These are phyloP conservation scores for Colletes gigas DNA, from an alignment of 1,140 invertebrate species.

Conservation along the genomic window DNA sequence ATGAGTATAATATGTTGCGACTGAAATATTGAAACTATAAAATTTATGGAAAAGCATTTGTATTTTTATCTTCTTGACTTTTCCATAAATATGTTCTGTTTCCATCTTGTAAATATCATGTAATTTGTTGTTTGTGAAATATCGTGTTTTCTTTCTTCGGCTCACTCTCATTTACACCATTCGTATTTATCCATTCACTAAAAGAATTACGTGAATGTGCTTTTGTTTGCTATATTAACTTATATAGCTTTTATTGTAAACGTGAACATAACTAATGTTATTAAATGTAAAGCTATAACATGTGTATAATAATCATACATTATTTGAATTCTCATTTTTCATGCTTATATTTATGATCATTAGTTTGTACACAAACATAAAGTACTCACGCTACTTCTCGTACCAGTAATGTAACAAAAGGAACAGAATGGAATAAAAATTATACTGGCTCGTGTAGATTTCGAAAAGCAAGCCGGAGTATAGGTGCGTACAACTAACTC, in stretches of 20 bases:
- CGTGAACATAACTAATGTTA: conserved; percentile 15
- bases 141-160: conserved; percentile 1
- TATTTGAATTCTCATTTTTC: conserved; percentile 31
- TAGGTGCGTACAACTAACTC: conserved; percentile 75
- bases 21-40: conserved; percentile 4
- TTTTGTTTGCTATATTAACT: conserved; percentile 29
- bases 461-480: conserved; percentile 71
- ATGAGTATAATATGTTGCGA: conserved; percentile 28
- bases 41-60: conserved; percentile 5
- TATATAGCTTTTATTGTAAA: conserved; percentile 17
- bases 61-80: neutral
- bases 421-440: conserved; percentile 38
- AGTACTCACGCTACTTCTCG: conserved; percentile 46
- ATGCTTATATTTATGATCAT: conserved; percentile 42
- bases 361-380: conserved; percentile 39
- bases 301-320: conserved; percentile 25
- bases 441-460: conserved; percentile 43
- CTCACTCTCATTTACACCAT: neutral
- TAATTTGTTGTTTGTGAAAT: conserved; percentile 13
- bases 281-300: conserved; percentile 4
- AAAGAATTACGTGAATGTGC: conserved; percentile 20
- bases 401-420: conserved; percentile 45
- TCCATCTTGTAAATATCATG: conserved; percentile 9
- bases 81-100: neutral
- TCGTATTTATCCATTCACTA: neutral